phyloP scores from a whole-genome alignment of 2,797 vertebrate species.

The Sebastes taczanowskii region DNA sequence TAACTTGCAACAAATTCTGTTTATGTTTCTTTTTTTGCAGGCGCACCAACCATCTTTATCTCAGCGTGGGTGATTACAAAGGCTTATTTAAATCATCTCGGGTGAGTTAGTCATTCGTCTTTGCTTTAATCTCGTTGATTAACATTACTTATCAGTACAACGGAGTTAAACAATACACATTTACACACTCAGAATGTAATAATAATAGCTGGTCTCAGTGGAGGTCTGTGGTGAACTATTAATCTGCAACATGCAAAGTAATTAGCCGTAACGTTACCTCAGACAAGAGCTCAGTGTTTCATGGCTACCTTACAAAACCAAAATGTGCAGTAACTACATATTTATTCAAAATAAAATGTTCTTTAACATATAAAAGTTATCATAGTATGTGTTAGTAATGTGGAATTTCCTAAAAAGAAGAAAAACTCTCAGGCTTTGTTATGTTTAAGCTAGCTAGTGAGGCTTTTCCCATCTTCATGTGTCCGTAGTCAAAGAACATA shows the following conservation, averaged over 20 bases:
- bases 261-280: background rate
- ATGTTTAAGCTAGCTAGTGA: background rate
- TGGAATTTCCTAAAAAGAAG: background rate
- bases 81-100: slow-evolving; percentile 81
- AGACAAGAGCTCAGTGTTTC: background rate
- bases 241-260: slow-evolving; percentile 2
- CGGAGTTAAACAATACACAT: background rate
- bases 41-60: slow-evolving; percentile 90
- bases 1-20: slow-evolving; percentile 9
- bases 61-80: slow-evolving; percentile 88
- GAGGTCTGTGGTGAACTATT: slow-evolving; percentile 25
- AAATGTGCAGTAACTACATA: background rate
- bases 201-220: background rate
- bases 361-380: background rate
- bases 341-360: background rate
- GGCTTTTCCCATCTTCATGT: background rate
- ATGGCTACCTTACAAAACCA: background rate
- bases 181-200: background rate
- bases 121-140: slow-evolving; percentile 12
- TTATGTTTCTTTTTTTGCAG: slow-evolving; percentile 73
- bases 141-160: background rate
- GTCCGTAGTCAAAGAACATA: no score
- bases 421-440: background rate
- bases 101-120: slow-evolving; percentile 68
- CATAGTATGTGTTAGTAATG: background rate